A percentile compares a stretch with the other conserved stretches of the same genome.
These are phyloP conservation scores for Cinara cedri DNA, from an alignment of 2,888 invertebrate genomes.

Conservation along the genomic window DNA sequence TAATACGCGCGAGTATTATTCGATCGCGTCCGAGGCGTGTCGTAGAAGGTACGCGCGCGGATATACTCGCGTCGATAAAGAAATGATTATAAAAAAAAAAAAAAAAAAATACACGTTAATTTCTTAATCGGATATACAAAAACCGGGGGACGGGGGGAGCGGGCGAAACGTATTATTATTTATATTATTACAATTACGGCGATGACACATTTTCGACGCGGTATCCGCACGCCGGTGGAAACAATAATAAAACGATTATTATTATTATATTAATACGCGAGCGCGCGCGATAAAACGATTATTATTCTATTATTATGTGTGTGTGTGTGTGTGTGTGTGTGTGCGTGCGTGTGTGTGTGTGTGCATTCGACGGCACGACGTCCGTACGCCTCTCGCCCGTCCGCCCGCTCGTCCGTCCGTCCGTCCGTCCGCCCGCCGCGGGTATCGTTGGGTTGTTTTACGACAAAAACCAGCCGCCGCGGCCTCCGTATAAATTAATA, in stretches of 20 bases:
- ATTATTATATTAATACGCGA: conserved; percentile 1
- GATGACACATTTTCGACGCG: too few relatives aligned
- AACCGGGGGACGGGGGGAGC: too few relatives aligned
- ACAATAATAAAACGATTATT: not conserved
- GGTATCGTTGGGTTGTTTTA: not conserved
- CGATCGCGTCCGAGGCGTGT: too few relatives aligned
- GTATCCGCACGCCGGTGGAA: not conserved
- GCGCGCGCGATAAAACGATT: conserved; percentile 14
- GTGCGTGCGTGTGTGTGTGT: not conserved
- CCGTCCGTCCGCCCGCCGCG: not conserved
- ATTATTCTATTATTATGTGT: not conserved
- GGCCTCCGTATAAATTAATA: not conserved
- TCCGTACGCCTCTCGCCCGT: not conserved
- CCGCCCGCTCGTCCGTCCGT: not conserved
- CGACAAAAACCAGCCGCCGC: conserved; percentile 20
- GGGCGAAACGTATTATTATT: too few relatives aligned
- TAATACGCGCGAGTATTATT: too few relatives aligned
- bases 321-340: not conserved
- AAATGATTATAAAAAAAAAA: too few relatives aligned
- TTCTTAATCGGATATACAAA: not conserved
- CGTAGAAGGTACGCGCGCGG: too few relatives aligned
- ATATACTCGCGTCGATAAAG: too few relatives aligned
- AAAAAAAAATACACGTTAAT: not conserved
- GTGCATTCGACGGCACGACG: not conserved
- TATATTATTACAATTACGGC: too few relatives aligned